Evolutionary conservation across 2,113 vertebrate genomes (phyloP).

Genomic region (Clinocottus analis): DNA sequence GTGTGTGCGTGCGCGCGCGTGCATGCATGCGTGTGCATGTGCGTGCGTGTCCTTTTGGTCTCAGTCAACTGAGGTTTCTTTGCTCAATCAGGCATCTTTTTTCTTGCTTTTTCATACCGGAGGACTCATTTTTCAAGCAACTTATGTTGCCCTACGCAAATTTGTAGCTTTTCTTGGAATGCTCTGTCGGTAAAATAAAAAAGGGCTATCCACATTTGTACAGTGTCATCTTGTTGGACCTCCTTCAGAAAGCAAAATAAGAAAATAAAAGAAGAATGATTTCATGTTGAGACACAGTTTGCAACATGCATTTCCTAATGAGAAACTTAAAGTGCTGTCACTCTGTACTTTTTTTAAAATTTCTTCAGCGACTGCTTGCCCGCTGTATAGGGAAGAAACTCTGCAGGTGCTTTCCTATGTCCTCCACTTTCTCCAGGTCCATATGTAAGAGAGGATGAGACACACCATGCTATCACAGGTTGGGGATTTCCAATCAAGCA

Average conservation of each 20-base stretch:
- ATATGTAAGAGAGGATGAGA: neutral
- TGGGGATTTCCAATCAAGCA: constrained; percentile 76
- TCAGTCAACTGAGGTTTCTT: neutral
- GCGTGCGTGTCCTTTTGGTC: constrained; percentile 8
- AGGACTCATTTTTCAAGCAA: neutral
- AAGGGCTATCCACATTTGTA: neutral
- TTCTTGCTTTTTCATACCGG: neutral
- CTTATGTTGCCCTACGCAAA: no score
- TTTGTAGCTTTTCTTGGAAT: neutral
- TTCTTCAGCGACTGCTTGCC: constrained; percentile 21
- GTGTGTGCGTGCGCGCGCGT: constrained; percentile 22
- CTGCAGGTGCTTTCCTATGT: constrained; percentile 5
- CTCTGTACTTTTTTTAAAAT: neutral
- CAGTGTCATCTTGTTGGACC: neutral
- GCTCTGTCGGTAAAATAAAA: no score
- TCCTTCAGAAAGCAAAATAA: neutral
- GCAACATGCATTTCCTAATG: neutral
- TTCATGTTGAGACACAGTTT: neutral
- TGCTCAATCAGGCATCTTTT: neutral
- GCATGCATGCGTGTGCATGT: constrained; percentile 7
- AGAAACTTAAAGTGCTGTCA: neutral
- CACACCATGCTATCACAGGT: neutral
- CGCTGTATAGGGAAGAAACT: neutral
- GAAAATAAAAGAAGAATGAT: neutral
- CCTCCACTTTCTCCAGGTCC: constrained; percentile 12